Evolutionary conservation across 1,140 invertebrate species (phyloP).

Genomic region (Sminthurinus signatus): DNA sequence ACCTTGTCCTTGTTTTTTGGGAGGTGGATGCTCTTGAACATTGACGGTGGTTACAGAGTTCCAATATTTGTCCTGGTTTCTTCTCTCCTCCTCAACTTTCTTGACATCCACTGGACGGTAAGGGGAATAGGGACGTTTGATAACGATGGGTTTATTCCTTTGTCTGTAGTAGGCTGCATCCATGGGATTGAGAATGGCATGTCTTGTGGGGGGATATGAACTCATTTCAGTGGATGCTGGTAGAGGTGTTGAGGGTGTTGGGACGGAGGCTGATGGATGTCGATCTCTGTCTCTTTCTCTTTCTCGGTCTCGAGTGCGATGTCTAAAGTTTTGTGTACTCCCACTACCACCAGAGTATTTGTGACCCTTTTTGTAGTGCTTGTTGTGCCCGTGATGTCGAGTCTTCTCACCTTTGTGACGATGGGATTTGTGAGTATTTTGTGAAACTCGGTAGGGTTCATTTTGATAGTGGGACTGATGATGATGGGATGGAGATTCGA

Average conservation of each 20-base stretch:
- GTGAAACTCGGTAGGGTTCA: no score
- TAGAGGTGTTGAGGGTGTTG: no score
- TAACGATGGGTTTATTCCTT: constrained; percentile 21
- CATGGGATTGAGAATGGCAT: background rate
- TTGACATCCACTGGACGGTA: constrained; percentile 12
- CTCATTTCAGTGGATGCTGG: no score
- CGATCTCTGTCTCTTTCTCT: no score
- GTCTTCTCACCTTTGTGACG: background rate
- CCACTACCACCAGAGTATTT: no score
- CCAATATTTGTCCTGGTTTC: constrained; percentile 4
- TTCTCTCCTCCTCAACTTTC: constrained; percentile 5
- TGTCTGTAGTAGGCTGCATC: constrained; percentile 10
- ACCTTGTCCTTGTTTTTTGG: no score
- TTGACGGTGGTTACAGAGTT: constrained; percentile 1
- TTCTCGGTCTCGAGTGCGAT: no score
- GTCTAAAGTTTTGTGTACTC: no score
- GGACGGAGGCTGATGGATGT: no score
- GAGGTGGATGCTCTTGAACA: no score
- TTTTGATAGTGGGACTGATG: no score
- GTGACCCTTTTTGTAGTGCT: background rate
- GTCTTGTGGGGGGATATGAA: background rate
- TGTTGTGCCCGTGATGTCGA: background rate
- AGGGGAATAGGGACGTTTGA: constrained; percentile 28
- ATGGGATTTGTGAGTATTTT: no score
- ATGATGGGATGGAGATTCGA: background rate